Evolutionary conservation across 2,888 invertebrate genomes (phyloP).

Genomic region (Neelides folsomi): DNA sequence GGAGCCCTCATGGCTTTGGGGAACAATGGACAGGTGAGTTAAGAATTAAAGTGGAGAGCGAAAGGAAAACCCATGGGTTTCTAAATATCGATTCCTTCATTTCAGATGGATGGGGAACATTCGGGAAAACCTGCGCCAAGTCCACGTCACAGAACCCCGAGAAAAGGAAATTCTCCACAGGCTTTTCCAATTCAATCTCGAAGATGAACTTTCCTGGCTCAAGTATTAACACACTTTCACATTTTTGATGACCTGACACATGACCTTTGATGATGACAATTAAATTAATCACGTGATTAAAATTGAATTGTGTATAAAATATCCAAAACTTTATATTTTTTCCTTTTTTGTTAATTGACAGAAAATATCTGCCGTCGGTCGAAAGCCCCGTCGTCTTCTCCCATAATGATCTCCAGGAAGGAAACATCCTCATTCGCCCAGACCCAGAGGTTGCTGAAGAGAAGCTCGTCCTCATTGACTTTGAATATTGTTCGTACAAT

Average conservation of each 20-base stretch:
- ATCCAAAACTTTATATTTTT: conserved; percentile 5
- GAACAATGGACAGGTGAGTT: conserved; percentile 69
- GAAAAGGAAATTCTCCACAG: conserved; percentile 38
- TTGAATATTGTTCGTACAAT: conserved; percentile 91
- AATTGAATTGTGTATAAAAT: neutral
- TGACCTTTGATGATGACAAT: too few species aligned
- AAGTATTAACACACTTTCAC: conserved; percentile 38
- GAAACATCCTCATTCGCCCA: conserved; percentile 51
- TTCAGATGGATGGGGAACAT: conserved; percentile 34
- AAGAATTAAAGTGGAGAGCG: neutral
- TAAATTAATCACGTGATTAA: neutral
- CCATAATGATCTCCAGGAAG: conserved; percentile 91
- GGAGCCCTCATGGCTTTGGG: conserved; percentile 89
- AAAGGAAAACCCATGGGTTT: neutral
- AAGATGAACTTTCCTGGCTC: conserved; percentile 57
- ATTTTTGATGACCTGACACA: too few species aligned
- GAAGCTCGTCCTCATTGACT: conserved; percentile 66
- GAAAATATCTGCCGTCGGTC: conserved; percentile 40
- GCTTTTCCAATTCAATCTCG: conserved; percentile 46
- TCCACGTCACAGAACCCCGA: conserved; percentile 38
- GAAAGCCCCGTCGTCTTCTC: conserved; percentile 77
- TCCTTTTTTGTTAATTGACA: conserved; percentile 35
- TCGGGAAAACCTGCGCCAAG: conserved; percentile 29
- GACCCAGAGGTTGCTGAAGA: conserved; percentile 37
- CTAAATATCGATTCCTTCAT: conserved; percentile 2